phyloP scores from a whole-genome alignment of 2,113 vertebrate species.

The Hyperopisus bebe region DNA sequence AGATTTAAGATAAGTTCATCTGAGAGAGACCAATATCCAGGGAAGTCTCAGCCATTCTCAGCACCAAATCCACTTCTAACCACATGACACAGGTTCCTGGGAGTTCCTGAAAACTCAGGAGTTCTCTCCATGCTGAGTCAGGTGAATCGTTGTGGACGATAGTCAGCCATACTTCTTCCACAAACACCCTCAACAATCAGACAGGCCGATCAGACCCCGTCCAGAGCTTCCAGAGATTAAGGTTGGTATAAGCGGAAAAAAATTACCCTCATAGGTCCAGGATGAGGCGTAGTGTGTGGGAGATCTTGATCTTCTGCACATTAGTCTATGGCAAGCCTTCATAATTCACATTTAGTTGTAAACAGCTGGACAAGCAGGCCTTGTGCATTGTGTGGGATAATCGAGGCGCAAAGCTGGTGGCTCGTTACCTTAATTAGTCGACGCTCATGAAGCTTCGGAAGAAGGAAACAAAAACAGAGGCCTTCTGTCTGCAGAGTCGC shows the following conservation, averaged over 20 bases:
- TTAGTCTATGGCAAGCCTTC: neutral
- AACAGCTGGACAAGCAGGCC: neutral
- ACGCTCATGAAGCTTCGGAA: neutral
- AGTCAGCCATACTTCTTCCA: neutral
- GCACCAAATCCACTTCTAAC: neutral
- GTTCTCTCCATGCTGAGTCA: neutral
- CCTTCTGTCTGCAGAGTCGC: neutral
- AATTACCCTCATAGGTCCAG: neutral
- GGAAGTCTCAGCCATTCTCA: neutral
- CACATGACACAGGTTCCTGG: neutral
- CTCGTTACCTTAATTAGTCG: slow-evolving; percentile 21
- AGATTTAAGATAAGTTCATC: neutral
- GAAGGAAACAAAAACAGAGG: neutral
- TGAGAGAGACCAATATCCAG: neutral
- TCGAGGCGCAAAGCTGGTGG: neutral
- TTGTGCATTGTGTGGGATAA: neutral
- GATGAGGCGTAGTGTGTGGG: neutral
- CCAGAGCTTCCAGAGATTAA: neutral
- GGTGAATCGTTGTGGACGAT: neutral
- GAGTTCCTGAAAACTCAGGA: neutral
- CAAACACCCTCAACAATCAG: neutral
- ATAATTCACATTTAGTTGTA: neutral
- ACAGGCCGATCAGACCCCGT: neutral
- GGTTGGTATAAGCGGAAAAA: neutral
- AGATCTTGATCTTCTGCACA: neutral